Percentiles rank a stretch among this genome's conserved stretches.
phyloP scores from a whole-genome alignment of 1,140 invertebrate species.

The Drosophila serrata region DNA sequence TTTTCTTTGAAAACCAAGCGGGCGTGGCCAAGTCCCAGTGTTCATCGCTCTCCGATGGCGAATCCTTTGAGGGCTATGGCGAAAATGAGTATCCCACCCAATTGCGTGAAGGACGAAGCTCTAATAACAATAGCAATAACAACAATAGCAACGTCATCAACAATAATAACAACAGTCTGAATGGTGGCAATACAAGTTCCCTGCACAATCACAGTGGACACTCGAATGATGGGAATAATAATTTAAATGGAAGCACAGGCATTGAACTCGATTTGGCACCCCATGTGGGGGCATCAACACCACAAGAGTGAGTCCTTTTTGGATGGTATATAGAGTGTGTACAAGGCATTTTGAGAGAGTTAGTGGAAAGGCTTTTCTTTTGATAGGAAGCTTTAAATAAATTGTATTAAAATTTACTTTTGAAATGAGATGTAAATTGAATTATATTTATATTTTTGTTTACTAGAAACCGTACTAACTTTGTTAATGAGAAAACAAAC shows the following conservation, averaged over 20 bases:
- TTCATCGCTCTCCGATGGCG: conserved; percentile 88
- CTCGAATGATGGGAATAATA: conserved; percentile 77
- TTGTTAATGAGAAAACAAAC: neutral
- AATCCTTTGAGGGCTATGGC: conserved; percentile 89
- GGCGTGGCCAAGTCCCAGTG: conserved; percentile 86
- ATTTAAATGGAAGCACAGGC: conserved; percentile 69
- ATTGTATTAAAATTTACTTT: neutral
- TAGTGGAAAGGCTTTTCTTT: neutral
- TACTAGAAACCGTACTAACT: neutral
- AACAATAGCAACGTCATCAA: conserved; percentile 30
- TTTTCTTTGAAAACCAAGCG: conserved; percentile 25
- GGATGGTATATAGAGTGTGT: neutral
- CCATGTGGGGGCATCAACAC: conserved; percentile 70
- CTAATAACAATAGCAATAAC: conserved; percentile 33
- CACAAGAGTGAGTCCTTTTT: conserved; percentile 63
- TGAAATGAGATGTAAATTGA: neutral
- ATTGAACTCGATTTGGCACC: conserved; percentile 83
- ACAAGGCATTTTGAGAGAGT: neutral
- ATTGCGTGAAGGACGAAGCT: conserved; percentile 32
- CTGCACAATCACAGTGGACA: conserved; percentile 64
- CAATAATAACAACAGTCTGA: conserved; percentile 44
- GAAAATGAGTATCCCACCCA: conserved; percentile 85
- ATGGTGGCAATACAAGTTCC: conserved; percentile 44
- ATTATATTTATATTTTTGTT: neutral
- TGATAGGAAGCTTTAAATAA: neutral